phyloP scores from a whole-genome alignment of 2,113 vertebrate species.

The Triplophysa siluroides region DNA sequence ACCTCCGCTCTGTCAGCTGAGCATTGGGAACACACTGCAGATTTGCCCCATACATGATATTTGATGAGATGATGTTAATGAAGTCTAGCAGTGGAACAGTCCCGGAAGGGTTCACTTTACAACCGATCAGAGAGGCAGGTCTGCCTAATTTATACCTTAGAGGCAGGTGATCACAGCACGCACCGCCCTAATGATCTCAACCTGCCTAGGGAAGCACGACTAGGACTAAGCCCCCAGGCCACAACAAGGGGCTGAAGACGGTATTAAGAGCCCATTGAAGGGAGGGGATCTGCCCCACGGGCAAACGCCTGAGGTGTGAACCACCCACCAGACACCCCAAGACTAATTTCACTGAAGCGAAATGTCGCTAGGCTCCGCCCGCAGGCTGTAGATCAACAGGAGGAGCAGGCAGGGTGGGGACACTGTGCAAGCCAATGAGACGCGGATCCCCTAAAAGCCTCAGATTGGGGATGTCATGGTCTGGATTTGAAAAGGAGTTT shows the following conservation, averaged over 20 bases:
- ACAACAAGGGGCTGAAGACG: constrained; percentile 17
- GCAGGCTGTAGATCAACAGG: not conserved
- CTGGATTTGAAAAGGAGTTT: constrained; percentile 28
- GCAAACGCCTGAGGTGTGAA: not conserved
- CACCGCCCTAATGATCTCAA: constrained; percentile 64
- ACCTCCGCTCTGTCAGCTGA: not conserved
- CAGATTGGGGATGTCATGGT: constrained; percentile 23
- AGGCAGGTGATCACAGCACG: constrained; percentile 67
- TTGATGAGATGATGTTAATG: constrained; percentile 35
- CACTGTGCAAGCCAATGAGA: not conserved
- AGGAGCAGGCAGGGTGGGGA: not conserved
- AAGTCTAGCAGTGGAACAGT: constrained; percentile 31
- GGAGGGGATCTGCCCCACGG: constrained; percentile 6
- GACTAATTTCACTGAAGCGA: not conserved
- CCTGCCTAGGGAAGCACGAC: constrained; percentile 18
- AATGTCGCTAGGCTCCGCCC: not conserved
- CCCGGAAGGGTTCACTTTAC: constrained; percentile 47
- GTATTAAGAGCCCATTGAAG: constrained; percentile 16
- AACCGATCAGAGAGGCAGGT: constrained; percentile 60
- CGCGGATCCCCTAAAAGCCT: constrained; percentile 5
- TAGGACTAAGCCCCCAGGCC: constrained; percentile 22
- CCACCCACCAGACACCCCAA: constrained; percentile 5
- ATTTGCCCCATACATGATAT: constrained; percentile 5
- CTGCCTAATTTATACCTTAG: constrained; percentile 68
- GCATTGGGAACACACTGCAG: constrained; percentile 3